Percentiles rank a stretch among this genome's conserved stretches.
phyloP scores from a whole-genome alignment of 2,888 invertebrate species.

The Callinectes sapidus region DNA sequence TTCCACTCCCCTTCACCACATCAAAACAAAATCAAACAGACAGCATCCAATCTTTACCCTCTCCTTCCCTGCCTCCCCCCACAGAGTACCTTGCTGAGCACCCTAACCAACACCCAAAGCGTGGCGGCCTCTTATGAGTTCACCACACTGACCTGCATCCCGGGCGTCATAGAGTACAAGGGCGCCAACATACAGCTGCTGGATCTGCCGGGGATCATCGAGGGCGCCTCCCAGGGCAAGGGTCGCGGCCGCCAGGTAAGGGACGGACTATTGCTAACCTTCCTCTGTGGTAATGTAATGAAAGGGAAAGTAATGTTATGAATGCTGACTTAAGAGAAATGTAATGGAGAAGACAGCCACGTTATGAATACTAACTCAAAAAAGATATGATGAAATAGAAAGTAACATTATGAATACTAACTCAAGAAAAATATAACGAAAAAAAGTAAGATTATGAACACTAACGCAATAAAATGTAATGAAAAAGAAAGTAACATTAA shows the following conservation, averaged over 20 bases:
- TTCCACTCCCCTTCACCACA: too few species aligned
- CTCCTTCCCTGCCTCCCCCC: slow-evolving; percentile 73
- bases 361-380: too few species aligned
- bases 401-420: too few species aligned
- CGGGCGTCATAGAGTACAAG: slow-evolving; percentile 98
- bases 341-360: too few species aligned
- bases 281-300: too few species aligned
- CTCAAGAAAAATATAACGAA: too few species aligned
- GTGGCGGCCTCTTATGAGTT: slow-evolving; percentile 99
- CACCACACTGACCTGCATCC: slow-evolving; percentile 98
- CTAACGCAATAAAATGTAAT: too few species aligned
- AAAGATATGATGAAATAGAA: too few species aligned
- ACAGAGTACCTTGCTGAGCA: slow-evolving; percentile 94
- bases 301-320: too few species aligned
- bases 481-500: too few species aligned
- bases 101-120: slow-evolving; percentile 95
- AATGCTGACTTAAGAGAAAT: too few species aligned
- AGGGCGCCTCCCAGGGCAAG: slow-evolving; percentile 93
- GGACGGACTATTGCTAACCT: not conserved
- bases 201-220: slow-evolving; percentile 99
- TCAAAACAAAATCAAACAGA: not conserved
- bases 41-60: not conserved
- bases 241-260: slow-evolving; percentile 89
- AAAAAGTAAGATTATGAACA: too few species aligned
- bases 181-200: slow-evolving; percentile 98